Conservation (phyloP, 2,797 vertebrate genomes). For the Enteromius anoplus region DNA sequence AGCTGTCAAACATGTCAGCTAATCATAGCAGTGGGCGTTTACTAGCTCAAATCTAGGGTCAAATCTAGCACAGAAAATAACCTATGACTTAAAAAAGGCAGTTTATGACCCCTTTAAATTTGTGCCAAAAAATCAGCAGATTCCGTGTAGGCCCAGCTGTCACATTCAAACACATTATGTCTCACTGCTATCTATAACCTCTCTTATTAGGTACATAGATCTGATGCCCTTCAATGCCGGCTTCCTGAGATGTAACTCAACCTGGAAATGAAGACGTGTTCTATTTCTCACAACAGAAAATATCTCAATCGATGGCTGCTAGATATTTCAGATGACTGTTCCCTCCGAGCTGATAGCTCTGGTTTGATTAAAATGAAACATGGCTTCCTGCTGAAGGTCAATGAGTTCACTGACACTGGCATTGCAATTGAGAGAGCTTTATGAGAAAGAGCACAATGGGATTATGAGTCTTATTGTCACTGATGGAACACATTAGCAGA, state of each 20-base stretch:
- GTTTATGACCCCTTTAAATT: not conserved
- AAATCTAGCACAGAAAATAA: not conserved
- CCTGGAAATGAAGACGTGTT: conserved; percentile 45
- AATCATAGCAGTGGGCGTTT: not conserved
- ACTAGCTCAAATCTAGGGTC: not conserved
- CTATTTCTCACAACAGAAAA: conserved; percentile 51
- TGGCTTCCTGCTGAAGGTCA: conserved; percentile 66
- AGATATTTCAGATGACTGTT: conserved; percentile 68
- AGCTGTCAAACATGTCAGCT: not conserved
- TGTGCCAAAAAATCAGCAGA: too few species aligned
- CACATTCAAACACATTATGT: not conserved
- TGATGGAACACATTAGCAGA: conserved; percentile 13
- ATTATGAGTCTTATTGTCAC: conserved; percentile 34
- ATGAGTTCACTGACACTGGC: conserved; percentile 45
- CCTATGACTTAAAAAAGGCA: not conserved
- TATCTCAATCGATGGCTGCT: conserved; percentile 68
- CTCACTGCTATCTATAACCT: conserved; percentile 32
- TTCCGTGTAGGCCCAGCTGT: not conserved
- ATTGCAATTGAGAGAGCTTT: conserved; percentile 19
- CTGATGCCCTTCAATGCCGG: conserved; percentile 8
- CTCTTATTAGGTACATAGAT: conserved; percentile 6
- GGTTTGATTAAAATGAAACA: conserved; percentile 70
- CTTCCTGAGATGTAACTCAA: conserved; percentile 43
- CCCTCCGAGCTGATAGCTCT: conserved; percentile 57
- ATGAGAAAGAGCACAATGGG: conserved; percentile 26